Base-by-base conservation (phyloP, 2,797 vertebrate species). In the Rhinophrynus dorsalis region DNA sequence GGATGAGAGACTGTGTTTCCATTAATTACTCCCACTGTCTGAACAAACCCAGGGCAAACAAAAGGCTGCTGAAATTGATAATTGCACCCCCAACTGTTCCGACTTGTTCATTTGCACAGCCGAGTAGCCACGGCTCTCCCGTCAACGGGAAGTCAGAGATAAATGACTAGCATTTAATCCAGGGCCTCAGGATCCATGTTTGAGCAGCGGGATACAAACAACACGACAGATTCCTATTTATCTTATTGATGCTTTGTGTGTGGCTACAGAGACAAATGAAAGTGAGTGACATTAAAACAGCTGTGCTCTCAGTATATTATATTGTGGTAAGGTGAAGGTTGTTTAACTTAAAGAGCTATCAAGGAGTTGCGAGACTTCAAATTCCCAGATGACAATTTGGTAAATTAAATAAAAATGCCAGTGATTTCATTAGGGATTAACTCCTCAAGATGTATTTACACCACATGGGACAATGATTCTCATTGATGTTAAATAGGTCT, bases 111-210 rank as follows among this genome's bases (percentile, higher is more conserved):
- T 29, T 71, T 57, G 29, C 42, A 70, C 52, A 64, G 68, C 20
- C 50, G 42, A 51, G 18, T 40, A 37, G 30, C 50, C 58, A 20
- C 38, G 12, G 58, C 50, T 47, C 15, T 56, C n/a, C 48, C 29
- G 5, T 27, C 30, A 29, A 64, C 57, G 33, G 30, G 30, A 29
- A 38, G 33, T 29, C 40, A 26, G 60, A 71, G 52, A 71, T 47
- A 70, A 70, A 69, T 62, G 67, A 62, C 67, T 70, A 44, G 30
- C 67, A 54, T 44, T 63, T 71, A 57, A 64, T 48, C 60, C n/a
- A 37, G 10, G 24, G 68, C 50, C 38, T 23, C 30, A 23, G 68
- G 38, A 63, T 26, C 58, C 12, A 18, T 27, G 13, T 23, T 18
- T 17, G n/a, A 40, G n/a, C n/a, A 11, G 37, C n/a, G 12, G n/a